phyloP scores from a whole-genome alignment of 2,113 vertebrate species.

The Numenius arquata region DNA sequence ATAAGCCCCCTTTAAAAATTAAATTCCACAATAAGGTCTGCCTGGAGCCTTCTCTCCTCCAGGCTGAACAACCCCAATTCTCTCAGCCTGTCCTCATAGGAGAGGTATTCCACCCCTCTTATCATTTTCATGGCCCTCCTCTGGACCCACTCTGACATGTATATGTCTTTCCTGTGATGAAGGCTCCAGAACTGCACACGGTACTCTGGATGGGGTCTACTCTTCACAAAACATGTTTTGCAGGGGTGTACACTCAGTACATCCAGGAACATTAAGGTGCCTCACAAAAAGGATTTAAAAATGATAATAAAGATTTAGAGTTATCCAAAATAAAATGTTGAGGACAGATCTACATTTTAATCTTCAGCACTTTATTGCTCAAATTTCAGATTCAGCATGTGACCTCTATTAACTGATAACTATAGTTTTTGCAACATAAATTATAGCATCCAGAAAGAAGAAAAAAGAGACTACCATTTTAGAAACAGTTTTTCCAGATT shows the following conservation, averaged over 20 bases:
- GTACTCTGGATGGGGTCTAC: not conserved
- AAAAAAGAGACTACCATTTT: not conserved
- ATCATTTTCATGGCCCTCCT: not conserved
- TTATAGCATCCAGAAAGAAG: not conserved
- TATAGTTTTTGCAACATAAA: not conserved
- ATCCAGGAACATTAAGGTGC: not conserved
- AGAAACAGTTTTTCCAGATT: not conserved
- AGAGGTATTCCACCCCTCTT: not conserved
- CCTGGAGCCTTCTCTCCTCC: not conserved
- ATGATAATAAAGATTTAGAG: not conserved
- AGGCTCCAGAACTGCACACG: not conserved
- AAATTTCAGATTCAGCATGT: not conserved
- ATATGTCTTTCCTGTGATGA: not conserved
- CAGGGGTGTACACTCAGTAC: accelerated
- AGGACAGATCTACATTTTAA: not conserved
- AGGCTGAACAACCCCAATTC: not conserved
- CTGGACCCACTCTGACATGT: not conserved
- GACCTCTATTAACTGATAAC: not conserved
- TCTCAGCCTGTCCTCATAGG: not conserved
- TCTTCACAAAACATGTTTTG: not conserved
- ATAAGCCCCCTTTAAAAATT: not conserved
- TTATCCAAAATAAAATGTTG: not conserved
- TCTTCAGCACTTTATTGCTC: not conserved
- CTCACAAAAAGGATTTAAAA: not conserved
- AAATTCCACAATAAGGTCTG: accelerated